Conservation (phyloP, 2,888 invertebrate genomes). For the Cylloceria caligata region DNA sequence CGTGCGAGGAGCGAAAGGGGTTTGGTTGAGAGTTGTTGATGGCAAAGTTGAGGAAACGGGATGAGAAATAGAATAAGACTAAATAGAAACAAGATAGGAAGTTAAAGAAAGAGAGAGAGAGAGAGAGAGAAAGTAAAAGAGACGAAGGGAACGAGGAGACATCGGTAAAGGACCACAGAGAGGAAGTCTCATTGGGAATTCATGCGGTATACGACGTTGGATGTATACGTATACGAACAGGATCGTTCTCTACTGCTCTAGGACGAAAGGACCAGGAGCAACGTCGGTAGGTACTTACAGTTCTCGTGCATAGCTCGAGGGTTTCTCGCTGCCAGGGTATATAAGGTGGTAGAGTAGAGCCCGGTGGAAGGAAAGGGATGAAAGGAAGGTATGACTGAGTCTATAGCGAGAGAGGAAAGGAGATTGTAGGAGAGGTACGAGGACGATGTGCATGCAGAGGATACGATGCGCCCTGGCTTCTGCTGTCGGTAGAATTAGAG, state of each 20-base stretch:
- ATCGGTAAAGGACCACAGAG: constrained; percentile 52
- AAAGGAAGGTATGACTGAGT: constrained; percentile 14
- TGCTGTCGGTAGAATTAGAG: constrained; percentile 67
- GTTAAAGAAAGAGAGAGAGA: too few species aligned
- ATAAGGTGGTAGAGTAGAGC: neutral
- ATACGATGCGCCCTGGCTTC: constrained; percentile 69
- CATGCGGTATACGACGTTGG: constrained; percentile 75
- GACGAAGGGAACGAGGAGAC: constrained; percentile 55
- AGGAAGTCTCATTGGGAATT: constrained; percentile 78
- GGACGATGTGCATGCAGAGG: constrained; percentile 62
- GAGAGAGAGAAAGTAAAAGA: constrained; percentile 21
- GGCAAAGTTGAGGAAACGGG: constrained; percentile 53
- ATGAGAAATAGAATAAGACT: constrained; percentile 60
- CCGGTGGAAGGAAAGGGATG: neutral
- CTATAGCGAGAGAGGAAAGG: constrained; percentile 4
- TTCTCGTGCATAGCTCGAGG: constrained; percentile 49
- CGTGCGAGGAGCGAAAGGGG: constrained; percentile 7
- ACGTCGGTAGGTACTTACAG: constrained; percentile 65
- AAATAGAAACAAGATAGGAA: constrained; percentile 43
- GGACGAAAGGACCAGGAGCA: constrained; percentile 63
- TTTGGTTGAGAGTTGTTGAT: constrained; percentile 6
- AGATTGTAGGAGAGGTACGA: constrained; percentile 46
- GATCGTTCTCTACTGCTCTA: constrained; percentile 26
- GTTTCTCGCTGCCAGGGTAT: constrained; percentile 36
- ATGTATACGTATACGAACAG: constrained; percentile 53